These are phyloP conservation scores for Dunckerocampus dactyliophorus DNA, from an alignment of 2,113 vertebrate genomes.

Conservation along the genomic window DNA sequence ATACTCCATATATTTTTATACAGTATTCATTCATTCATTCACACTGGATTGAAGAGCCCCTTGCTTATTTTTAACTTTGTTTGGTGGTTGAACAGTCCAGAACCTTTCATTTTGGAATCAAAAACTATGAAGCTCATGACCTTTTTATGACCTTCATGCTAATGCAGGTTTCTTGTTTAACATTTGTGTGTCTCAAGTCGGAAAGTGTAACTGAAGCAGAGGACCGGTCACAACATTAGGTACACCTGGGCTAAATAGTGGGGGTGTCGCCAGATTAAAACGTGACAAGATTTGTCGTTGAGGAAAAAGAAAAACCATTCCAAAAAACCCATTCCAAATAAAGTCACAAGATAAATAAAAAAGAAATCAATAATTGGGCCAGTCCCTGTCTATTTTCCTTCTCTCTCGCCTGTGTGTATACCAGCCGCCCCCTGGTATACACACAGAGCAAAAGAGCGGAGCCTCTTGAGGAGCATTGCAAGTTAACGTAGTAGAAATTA, in stretches of 20 bases:
- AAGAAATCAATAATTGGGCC: too few species aligned
- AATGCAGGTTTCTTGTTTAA: not conserved
- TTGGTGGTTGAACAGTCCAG: not conserved
- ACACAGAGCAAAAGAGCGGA: too few species aligned
- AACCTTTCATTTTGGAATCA: not conserved
- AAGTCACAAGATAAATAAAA: too few species aligned
- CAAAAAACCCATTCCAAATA: too few species aligned
- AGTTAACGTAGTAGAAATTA: too few species aligned
- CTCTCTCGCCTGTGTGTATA: too few species aligned
- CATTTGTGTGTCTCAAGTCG: constrained; percentile 4
- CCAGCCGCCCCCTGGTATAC: too few species aligned
- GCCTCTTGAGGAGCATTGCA: too few species aligned
- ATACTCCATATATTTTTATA: not conserved
- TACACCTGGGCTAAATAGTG: not conserved
- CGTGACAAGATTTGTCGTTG: too few species aligned
- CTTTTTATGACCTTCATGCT: not conserved
- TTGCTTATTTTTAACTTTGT: not conserved
- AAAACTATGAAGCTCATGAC: not conserved
- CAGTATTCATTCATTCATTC: constrained; percentile 1
- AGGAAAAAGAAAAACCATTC: too few species aligned
- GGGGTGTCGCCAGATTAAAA: too few species aligned
- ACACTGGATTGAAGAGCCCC: not conserved
- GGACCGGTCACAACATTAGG: not conserved
- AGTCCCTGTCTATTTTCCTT: too few species aligned
- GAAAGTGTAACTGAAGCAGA: constrained; percentile 2